These are phyloP conservation scores for Adelges cooleyi DNA, from an alignment of 1,140 invertebrate species.

Conservation along the genomic window DNA sequence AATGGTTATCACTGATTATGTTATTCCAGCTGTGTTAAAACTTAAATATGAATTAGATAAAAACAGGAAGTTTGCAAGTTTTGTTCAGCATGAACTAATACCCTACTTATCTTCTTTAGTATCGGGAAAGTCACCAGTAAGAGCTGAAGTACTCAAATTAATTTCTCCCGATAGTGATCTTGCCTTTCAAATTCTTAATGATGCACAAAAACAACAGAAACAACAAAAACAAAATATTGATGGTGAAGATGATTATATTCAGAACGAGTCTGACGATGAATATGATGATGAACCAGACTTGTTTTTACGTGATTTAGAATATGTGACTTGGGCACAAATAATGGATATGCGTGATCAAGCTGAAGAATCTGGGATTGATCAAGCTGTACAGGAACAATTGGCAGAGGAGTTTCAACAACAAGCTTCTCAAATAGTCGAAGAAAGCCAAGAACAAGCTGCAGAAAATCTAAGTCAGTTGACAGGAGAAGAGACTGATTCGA, in stretches of 20 bases:
- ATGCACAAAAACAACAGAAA: background rate
- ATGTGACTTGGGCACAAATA: constrained; percentile 19
- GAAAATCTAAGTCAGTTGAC: constrained; percentile 4
- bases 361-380: background rate
- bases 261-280: constrained; percentile 19
- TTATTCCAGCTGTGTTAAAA: constrained; percentile 10
- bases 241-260: background rate
- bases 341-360: constrained; percentile 14
- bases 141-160: background rate
- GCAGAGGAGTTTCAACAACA: constrained; percentile 8
- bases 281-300: background rate
- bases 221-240: background rate
- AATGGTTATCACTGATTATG: constrained; percentile 4
- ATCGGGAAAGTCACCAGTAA: constrained; percentile 7
- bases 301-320: constrained; percentile 2
- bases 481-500: background rate
- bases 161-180: constrained; percentile 6
- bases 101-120: background rate
- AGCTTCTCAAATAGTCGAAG: background rate
- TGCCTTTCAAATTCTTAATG: background rate
- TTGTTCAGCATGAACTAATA: background rate
- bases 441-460: constrained; percentile 1
- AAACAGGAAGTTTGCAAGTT: background rate
- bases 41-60: constrained; percentile 22
- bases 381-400: background rate